Conservation (phyloP, 2,797 vertebrate species). For the Acanthurus leucopareius region DNA sequence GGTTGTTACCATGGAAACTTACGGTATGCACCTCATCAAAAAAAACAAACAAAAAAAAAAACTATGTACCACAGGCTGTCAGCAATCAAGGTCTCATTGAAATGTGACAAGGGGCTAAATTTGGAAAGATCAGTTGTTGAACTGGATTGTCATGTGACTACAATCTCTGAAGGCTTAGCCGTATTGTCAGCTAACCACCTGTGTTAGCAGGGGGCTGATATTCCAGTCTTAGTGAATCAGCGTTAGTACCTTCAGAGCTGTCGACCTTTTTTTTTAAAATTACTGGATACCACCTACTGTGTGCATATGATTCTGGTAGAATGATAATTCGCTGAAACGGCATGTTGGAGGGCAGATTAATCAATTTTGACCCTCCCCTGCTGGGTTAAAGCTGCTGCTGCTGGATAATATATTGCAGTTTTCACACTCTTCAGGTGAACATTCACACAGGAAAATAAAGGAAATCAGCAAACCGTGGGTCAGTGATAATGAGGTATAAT, state of each 20-base stretch:
- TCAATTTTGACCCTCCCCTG: slow-evolving; percentile 51
- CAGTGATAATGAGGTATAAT: slow-evolving; percentile 27
- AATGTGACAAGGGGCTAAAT: slow-evolving; percentile 21
- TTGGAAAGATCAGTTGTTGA: slow-evolving; percentile 14
- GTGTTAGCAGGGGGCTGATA: slow-evolving; percentile 33
- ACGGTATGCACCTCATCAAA: slow-evolving; percentile 2
- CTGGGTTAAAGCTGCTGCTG: slow-evolving; percentile 31
- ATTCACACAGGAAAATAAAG: slow-evolving; percentile 8
- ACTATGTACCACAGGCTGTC: neutral
- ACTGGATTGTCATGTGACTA: slow-evolving; percentile 1
- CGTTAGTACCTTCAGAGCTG: slow-evolving; percentile 29
- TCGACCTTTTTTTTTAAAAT: slow-evolving; percentile 52
- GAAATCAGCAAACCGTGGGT: slow-evolving; percentile 33
- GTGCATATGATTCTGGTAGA: slow-evolving; percentile 38
- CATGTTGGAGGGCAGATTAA: slow-evolving; percentile 47
- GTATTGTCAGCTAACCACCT: slow-evolving; percentile 37
- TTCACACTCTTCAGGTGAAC: slow-evolving; percentile 24
- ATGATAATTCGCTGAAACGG: slow-evolving; percentile 43
- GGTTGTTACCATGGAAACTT: slow-evolving; percentile 52
- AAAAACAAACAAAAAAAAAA: too few species aligned
- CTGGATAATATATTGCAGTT: slow-evolving; percentile 25
- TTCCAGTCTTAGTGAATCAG: slow-evolving; percentile 46
- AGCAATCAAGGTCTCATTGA: slow-evolving; percentile 18
- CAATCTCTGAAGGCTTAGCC: slow-evolving; percentile 35
- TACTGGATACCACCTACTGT: slow-evolving; percentile 24